Conservation (phyloP, 2,113 vertebrate genomes). For the Phrynosoma blainvillii region DNA sequence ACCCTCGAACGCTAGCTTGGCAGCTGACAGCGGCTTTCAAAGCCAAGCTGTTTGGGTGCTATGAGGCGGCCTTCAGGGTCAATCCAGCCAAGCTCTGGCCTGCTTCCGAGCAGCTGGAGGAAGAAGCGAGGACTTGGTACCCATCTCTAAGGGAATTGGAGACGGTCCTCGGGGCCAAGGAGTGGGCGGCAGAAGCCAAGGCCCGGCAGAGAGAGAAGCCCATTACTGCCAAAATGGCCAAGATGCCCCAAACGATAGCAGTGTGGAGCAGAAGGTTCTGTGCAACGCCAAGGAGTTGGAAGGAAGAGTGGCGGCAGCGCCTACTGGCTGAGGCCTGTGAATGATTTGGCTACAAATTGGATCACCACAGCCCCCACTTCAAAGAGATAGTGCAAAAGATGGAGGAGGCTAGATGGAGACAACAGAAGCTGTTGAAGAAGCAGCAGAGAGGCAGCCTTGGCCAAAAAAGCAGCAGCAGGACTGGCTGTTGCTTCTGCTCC, state of each 20-base stretch:
- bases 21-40: constrained; percentile 78
- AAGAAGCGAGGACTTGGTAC: constrained; percentile 81
- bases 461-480: constrained; percentile 31
- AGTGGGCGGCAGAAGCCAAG: constrained; percentile 65
- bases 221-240: constrained; percentile 85
- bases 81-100: constrained; percentile 82
- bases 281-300: constrained; percentile 75
- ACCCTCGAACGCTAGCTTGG: constrained; percentile 80
- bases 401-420: constrained; percentile 83
- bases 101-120: constrained; percentile 66
- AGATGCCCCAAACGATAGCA: constrained; percentile 89
- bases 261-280: constrained; percentile 79
- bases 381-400: constrained; percentile 85
- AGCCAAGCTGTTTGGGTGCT: constrained; percentile 81
- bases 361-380: constrained; percentile 82
- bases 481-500: background rate
- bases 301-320: constrained; percentile 71
- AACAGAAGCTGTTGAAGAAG: constrained; percentile 74
- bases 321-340: constrained; percentile 81
- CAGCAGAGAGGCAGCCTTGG: constrained; percentile 41
- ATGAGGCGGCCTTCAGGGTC: constrained; percentile 80
- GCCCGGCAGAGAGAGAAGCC: constrained; percentile 77
- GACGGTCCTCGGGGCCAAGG: constrained; percentile 70
- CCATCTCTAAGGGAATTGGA: constrained; percentile 78
- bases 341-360: constrained; percentile 80